These are phyloP conservation scores for Agraylea sexmaculata DNA, from an alignment of 1,140 invertebrate genomes.

Conservation along the genomic window DNA sequence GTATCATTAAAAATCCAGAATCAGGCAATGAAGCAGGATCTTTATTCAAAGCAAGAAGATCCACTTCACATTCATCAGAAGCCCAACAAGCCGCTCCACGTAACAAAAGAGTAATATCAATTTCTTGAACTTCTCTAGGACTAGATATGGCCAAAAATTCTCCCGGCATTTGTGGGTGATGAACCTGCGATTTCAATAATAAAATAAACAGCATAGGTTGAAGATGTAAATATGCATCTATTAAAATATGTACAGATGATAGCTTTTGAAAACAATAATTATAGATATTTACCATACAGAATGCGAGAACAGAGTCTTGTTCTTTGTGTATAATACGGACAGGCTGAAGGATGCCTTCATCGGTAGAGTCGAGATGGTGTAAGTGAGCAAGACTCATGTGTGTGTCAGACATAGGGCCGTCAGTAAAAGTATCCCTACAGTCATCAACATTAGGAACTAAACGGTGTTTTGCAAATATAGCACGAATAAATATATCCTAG, in stretches of 20 bases:
- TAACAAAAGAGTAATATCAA: constrained; percentile 85
- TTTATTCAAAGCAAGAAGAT: constrained; percentile 78
- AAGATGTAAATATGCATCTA: too few species aligned
- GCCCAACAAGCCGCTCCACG: constrained; percentile 80
- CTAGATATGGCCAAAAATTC: constrained; percentile 84
- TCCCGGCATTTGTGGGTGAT: constrained; percentile 69
- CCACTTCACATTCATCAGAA: constrained; percentile 93
- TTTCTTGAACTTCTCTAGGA: constrained; percentile 92
- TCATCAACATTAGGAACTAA: constrained; percentile 30
- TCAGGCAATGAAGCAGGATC: constrained; percentile 58
- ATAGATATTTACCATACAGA: constrained; percentile 65
- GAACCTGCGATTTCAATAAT: too few species aligned
- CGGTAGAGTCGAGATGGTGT: constrained; percentile 28
- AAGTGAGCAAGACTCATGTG: constrained; percentile 12
- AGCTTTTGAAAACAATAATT: background rate
- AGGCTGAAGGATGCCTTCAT: constrained; percentile 56
- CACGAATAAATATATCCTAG: constrained; percentile 83
- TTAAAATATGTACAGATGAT: constrained; percentile 3
- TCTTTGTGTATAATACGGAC: constrained; percentile 97
- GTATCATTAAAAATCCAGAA: constrained; percentile 84
- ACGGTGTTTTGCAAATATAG: constrained; percentile 75
- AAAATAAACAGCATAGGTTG: too few species aligned
- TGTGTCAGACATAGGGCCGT: constrained; percentile 22
- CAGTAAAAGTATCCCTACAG: constrained; percentile 23
- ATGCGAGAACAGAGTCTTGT: constrained; percentile 95